These are phyloP conservation scores for Petrocephalus microphthalmus DNA, from an alignment of 2,113 vertebrate species.

Conservation along the genomic window DNA sequence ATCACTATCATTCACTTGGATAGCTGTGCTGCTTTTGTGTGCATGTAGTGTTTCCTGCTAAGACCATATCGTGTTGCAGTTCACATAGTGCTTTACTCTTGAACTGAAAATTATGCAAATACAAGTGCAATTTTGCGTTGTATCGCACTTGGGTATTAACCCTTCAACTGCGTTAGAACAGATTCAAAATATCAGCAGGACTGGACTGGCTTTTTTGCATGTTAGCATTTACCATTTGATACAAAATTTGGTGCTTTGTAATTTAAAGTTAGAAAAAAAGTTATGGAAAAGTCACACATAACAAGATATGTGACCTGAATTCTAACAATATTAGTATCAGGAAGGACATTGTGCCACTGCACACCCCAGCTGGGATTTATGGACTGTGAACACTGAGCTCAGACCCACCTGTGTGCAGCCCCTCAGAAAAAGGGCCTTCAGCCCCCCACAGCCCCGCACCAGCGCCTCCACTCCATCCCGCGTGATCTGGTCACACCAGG, in stretches of 20 bases:
- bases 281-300: not conserved
- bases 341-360: not conserved
- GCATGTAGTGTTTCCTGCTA: too few species aligned
- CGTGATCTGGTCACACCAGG: conserved; percentile 89
- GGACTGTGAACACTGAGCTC: not conserved
- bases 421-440: conserved; percentile 79
- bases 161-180: too few species aligned
- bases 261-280: not conserved
- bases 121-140: too few species aligned
- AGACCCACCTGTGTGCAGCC: conserved; percentile 82
- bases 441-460: conserved; percentile 74
- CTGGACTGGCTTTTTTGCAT: not conserved
- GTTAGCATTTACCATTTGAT: not conserved
- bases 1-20: too few species aligned
- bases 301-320: not conserved
- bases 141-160: too few species aligned
- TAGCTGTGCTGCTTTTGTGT: too few species aligned
- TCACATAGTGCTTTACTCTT: too few species aligned
- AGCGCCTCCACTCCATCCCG: conserved; percentile 86
- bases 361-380: not conserved
- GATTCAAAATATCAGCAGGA: too few species aligned
- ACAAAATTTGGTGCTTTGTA: not conserved
- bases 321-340: not conserved
- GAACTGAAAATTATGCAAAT: too few species aligned
- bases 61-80: too few species aligned